Evolutionary conservation across 2,888 invertebrate genomes (phyloP), one percentile per base, ranked within the genome.

Genomic region (Ormyrus thymus): DNA sequence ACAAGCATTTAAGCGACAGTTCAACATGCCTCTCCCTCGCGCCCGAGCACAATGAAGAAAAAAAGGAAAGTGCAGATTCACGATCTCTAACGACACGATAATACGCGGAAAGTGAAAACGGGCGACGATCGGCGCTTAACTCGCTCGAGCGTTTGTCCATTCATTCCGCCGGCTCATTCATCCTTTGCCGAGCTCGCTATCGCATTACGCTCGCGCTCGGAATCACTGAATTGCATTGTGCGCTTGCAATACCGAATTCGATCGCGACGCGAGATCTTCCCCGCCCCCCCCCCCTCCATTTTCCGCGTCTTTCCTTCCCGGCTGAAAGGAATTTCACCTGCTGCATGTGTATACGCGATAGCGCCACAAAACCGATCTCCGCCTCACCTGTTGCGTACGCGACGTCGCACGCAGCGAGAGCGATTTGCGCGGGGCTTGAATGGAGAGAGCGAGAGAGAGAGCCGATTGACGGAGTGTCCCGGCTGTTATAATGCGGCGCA

Each of bases 201-300:
- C 77, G 66, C 66, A 72, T 77, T 77, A 66, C 59, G 64, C 56
- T 15, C 48, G 9, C 71, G 59, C 45, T n/a, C 50, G 45, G 50
- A 68, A 75, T 68, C 58, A 65, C 55, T 58, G 59, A 76, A 76
- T 70, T 51, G 71, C 43, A 66, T 72, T 77, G 71, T 77, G 46
- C 29, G 29, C 15, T 11, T 29, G 58, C 64, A 64, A 76, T 65
- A 69, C 56, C 56, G 71, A 62, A 76, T 70, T 51, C 71, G 71
- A 65, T 70, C 70, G 65, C 7, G n/a, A 29, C 29, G 29, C 13
- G 62, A 69, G 69, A 76, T 64, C 45, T 13, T 6, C 11, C 45
- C 29, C n/a, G 11, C 8, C 62, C 43, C 29, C 9, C 48, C 7
- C 10, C 9, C n/a, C 6, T 45, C 7, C 62, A 46, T 62, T 62